Conservation (phyloP, 2,888 invertebrate species). For the Busseola fusca region DNA sequence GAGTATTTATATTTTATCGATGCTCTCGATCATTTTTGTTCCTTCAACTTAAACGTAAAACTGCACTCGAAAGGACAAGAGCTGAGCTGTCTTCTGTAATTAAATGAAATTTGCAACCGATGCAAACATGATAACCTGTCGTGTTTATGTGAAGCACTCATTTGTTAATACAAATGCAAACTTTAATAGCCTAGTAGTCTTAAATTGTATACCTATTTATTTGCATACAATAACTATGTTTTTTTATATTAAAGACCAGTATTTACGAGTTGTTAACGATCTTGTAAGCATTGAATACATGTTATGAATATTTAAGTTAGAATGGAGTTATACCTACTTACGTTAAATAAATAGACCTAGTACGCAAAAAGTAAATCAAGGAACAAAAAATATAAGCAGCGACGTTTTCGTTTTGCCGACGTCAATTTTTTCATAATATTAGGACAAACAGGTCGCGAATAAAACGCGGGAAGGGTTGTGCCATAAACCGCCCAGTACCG, state of each 20-base stretch:
- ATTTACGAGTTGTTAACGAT: constrained; percentile 30
- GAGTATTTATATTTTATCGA: neutral
- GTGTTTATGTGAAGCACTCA: constrained; percentile 22
- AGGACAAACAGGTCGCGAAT: constrained; percentile 89
- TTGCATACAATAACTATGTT: constrained; percentile 24
- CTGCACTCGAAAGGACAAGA: constrained; percentile 24
- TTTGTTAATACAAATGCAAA: constrained; percentile 38
- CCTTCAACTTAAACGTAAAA: constrained; percentile 14
- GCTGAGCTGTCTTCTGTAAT: constrained; percentile 23
- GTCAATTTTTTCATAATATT: constrained; percentile 88
- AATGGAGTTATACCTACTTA: constrained; percentile 13
- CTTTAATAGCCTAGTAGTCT: constrained; percentile 9
- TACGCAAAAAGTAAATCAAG: constrained; percentile 54
- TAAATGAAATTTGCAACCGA: constrained; percentile 25
- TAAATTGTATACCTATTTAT: constrained; percentile 7
- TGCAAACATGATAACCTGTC: constrained; percentile 22
- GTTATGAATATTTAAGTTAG: constrained; percentile 21
- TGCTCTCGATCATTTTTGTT: constrained; percentile 8
- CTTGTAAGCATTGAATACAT: constrained; percentile 25
- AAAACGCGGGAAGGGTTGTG: constrained; percentile 88
- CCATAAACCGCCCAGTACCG: constrained; percentile 87
- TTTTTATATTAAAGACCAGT: constrained; percentile 27
- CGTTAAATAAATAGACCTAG: constrained; percentile 22
- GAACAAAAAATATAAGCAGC: constrained; percentile 74
- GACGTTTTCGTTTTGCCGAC: constrained; percentile 84